Conservation (phyloP, 2,113 vertebrate species). For the Smithornis capensis region DNA sequence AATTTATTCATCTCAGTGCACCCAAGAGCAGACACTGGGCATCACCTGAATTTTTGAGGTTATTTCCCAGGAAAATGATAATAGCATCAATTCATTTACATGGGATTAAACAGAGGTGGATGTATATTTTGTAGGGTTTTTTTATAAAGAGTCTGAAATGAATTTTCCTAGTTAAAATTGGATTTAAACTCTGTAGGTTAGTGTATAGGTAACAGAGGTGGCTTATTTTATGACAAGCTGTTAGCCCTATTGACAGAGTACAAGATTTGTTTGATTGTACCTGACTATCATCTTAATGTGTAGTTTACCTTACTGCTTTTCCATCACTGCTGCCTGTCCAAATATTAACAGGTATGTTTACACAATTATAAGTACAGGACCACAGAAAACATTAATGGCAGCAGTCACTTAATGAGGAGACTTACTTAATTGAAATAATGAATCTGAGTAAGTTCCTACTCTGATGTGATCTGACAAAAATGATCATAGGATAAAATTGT, state of each 20-base stretch:
- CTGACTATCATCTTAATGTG: constrained; percentile 5
- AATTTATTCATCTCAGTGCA: background rate
- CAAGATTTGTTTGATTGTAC: background rate
- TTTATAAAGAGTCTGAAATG: background rate
- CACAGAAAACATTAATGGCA: background rate
- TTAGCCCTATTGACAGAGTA: background rate
- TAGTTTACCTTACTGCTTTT: background rate
- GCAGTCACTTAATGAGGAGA: constrained; percentile 54
- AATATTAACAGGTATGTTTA: constrained; percentile 48
- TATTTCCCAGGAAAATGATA: background rate
- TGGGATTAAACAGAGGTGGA: background rate
- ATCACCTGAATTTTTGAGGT: background rate
- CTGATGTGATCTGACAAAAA: constrained; percentile 85
- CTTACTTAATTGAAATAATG: constrained; percentile 78
- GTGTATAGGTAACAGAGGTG: constrained; percentile 10
- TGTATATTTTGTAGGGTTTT: background rate
- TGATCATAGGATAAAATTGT: constrained; percentile 89
- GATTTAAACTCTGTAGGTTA: background rate
- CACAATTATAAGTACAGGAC: constrained; percentile 17
- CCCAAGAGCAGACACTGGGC: background rate
- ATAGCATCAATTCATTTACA: background rate
- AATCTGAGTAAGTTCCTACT: constrained; percentile 81
- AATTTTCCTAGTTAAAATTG: background rate
- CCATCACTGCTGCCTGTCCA: constrained; percentile 18
- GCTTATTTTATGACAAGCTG: background rate